A percentile compares a stretch with the other conserved stretches of the same genome.
phyloP scores from a whole-genome alignment of 2,113 vertebrate species.

The Nothobranchius furzeri region DNA sequence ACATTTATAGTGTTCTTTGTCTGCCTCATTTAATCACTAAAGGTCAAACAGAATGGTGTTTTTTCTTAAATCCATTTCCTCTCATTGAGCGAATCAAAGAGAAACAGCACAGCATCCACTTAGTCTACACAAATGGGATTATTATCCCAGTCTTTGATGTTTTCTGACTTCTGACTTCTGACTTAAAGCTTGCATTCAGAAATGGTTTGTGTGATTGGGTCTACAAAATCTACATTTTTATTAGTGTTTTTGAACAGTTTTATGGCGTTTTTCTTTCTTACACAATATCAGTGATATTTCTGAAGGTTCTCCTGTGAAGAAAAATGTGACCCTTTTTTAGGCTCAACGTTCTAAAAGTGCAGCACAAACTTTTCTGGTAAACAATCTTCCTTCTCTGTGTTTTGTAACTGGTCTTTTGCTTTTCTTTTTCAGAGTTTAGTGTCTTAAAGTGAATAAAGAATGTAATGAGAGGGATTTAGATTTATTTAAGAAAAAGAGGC shows the following conservation, averaged over 20 bases:
- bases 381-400: no score
- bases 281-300: no score
- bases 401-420: no score
- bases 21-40: conserved; percentile 44
- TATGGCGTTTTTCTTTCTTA: no score
- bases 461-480: no score
- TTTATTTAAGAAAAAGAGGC: no score
- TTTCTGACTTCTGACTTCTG: conserved; percentile 8
- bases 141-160: conserved; percentile 19
- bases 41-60: conserved; percentile 6
- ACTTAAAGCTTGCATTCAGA: conserved; percentile 23
- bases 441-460: no score
- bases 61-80: conserved; percentile 1
- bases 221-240: not conserved
- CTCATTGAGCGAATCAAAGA: conserved; percentile 19
- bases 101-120: not conserved
- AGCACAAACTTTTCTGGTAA: no score
- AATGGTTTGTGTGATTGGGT: conserved; percentile 16
- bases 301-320: no score
- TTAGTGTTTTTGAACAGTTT: not conserved
- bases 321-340: no score
- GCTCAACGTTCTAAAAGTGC: no score
- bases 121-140: conserved; percentile 13
- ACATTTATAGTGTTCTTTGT: conserved; percentile 21
- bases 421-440: no score